These are phyloP conservation scores for Triplophysa yarkandensis DNA, from an alignment of 2,797 vertebrate species.

Conservation along the genomic window DNA sequence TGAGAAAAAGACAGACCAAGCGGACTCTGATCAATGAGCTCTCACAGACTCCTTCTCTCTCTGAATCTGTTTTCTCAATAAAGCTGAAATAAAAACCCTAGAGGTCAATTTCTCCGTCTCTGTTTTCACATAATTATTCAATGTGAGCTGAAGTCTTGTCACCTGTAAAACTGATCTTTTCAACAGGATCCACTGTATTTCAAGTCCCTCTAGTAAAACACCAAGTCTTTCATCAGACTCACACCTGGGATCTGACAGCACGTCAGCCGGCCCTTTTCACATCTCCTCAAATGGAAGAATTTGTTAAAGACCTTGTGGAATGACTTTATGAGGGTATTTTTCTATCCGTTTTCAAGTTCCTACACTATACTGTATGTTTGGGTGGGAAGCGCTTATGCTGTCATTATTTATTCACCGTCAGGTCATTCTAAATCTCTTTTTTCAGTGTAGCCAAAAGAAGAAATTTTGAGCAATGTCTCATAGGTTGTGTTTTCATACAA, in stretches of 20 bases:
- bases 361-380: background rate
- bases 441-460: too few species aligned
- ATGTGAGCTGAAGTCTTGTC: background rate
- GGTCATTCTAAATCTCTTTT: too few species aligned
- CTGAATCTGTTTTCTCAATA: conserved; percentile 51
- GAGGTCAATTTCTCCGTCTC: conserved; percentile 26
- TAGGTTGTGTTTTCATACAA: too few species aligned
- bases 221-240: background rate
- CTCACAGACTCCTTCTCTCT: conserved; percentile 14
- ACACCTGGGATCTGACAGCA: background rate
- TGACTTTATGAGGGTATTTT: background rate
- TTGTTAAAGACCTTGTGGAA: background rate
- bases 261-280: background rate
- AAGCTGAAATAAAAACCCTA: conserved; percentile 42
- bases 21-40: conserved; percentile 16
- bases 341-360: background rate
- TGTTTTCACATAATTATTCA: conserved; percentile 29
- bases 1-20: conserved; percentile 33
- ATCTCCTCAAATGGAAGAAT: background rate
- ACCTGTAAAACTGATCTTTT: conserved; percentile 18
- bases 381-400: background rate
- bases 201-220: background rate
- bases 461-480: too few species aligned
- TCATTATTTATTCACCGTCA: too few species aligned
- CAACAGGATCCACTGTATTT: background rate